Conservation (phyloP, 2,888 invertebrate species). For the Heliconius sara region DNA sequence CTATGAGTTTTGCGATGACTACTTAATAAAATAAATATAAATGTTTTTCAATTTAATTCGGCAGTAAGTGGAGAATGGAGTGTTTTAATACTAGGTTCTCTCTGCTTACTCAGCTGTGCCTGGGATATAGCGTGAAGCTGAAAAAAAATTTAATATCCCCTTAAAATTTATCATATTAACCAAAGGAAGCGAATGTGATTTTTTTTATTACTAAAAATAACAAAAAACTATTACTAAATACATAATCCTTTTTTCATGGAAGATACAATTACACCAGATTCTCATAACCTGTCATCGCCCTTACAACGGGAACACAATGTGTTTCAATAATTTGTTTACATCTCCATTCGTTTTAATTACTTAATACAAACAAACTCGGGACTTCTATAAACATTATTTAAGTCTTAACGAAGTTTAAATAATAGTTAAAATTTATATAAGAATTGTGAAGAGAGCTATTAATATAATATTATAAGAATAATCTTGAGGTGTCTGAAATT, state of each 20-base stretch:
- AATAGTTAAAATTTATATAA: background rate
- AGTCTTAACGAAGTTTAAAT: background rate
- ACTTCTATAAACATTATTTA: conserved; percentile 20
- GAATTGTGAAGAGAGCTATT: background rate
- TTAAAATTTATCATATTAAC: too few species aligned
- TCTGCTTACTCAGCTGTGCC: too few species aligned
- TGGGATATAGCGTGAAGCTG: too few species aligned
- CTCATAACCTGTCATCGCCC: conserved; percentile 65
- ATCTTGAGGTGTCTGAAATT: background rate
- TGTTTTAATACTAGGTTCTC: too few species aligned
- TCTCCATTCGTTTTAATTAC: conserved; percentile 42
- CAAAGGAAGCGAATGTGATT: too few species aligned
- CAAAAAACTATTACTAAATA: background rate
- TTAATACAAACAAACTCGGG: conserved; percentile 40
- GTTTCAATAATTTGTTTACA: conserved; percentile 51
- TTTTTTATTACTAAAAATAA: too few species aligned
- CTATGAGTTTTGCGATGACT: too few species aligned
- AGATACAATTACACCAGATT: conserved; percentile 48
- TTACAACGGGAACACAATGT: conserved; percentile 61
- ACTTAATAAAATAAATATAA: too few species aligned
- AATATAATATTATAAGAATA: background rate
- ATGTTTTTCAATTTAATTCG: too few species aligned
- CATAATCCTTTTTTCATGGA: conserved; percentile 37
- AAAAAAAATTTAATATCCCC: background rate
- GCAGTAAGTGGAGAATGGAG: too few species aligned